Evolutionary conservation across 1,140 invertebrate genomes (phyloP).

Genomic region (Vollenhovia emeryi): DNA sequence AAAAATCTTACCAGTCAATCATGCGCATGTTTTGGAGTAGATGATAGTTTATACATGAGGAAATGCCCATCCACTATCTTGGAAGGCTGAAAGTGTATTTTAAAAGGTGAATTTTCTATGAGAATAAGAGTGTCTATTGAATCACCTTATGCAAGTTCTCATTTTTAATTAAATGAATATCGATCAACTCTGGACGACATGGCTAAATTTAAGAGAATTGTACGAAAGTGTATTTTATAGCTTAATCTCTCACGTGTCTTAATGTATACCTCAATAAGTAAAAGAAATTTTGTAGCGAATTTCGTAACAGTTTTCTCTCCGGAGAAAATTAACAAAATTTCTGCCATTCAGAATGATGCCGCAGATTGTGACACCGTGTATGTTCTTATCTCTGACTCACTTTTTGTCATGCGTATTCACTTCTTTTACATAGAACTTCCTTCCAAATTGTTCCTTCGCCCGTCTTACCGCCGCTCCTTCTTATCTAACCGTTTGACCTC

Average conservation of each 20-base stretch:
- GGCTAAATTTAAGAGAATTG: not conserved
- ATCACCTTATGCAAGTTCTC: not conserved
- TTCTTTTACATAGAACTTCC: not conserved
- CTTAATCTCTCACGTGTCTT: not conserved
- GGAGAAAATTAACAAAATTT: not conserved
- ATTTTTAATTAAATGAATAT: not conserved
- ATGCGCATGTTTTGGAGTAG: not conserved
- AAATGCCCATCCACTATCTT: not conserved
- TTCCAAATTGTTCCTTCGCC: not conserved
- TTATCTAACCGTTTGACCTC: constrained; percentile 36
- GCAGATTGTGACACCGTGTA: not conserved
- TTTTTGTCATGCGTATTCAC: not conserved
- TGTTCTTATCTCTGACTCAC: not conserved
- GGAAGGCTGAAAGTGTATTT: not conserved
- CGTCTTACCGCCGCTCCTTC: constrained; percentile 13
- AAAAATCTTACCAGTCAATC: not conserved
- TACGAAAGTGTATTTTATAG: not conserved
- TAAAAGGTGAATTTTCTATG: not conserved
- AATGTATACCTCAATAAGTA: not conserved
- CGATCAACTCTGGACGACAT: not conserved
- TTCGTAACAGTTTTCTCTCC: not conserved
- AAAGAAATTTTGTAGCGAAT: not conserved
- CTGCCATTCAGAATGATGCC: not conserved
- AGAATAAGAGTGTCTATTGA: no score
- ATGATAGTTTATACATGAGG: not conserved